Conservation (phyloP, 2,113 vertebrate species). For the Peromyscus californicus region DNA sequence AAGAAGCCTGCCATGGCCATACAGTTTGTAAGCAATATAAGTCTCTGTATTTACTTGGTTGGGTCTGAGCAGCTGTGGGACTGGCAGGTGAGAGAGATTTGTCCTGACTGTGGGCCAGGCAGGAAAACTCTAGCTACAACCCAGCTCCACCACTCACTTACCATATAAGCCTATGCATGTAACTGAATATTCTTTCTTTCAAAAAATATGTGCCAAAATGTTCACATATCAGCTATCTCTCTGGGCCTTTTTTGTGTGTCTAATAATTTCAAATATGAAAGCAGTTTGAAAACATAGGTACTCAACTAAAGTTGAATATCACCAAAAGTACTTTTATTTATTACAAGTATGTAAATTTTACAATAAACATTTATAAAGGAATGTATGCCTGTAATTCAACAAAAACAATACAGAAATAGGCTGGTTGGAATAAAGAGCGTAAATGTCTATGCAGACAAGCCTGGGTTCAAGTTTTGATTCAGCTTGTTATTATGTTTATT, state of each 20-base stretch:
- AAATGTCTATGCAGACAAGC: neutral
- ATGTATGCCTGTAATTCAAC: neutral
- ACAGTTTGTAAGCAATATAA: no score
- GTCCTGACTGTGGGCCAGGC: no score
- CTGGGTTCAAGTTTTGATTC: neutral
- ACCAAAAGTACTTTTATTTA: neutral
- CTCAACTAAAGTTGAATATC: neutral
- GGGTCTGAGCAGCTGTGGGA: no score
- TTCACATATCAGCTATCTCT: neutral
- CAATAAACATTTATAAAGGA: neutral
- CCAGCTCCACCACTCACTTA: neutral
- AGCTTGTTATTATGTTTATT: neutral
- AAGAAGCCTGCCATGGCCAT: no score
- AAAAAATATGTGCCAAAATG: neutral
- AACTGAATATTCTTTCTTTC: neutral
- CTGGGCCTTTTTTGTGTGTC: neutral
- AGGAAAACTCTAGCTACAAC: no score
- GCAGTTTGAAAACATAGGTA: neutral
- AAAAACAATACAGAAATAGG: neutral
- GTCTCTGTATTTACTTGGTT: no score
- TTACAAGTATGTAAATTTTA: neutral
- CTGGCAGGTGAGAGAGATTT: no score
- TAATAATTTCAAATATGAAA: slow-evolving; percentile 29
- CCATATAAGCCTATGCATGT: neutral
- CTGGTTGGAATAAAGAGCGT: neutral